phyloP scores from a whole-genome alignment of 2,113 vertebrate species.

The Crypturellus undulatus region DNA sequence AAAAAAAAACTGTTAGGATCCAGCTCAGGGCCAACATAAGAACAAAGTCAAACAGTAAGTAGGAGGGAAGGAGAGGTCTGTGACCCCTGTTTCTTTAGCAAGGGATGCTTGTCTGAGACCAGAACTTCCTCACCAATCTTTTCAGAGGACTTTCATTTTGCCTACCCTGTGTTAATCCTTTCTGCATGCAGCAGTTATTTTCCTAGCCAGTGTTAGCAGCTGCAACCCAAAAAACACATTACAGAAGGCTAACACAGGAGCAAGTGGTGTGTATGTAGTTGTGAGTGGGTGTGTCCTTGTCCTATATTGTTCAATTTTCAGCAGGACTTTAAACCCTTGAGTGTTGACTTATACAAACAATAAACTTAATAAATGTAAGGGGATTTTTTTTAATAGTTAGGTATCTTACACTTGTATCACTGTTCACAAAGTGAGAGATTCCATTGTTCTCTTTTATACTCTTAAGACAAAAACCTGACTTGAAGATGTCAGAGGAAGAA shows the following conservation, averaged over 20 bases:
- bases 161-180: fast-evolving
- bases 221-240: background rate
- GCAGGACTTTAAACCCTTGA: background rate
- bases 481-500: conserved; percentile 64
- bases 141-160: background rate
- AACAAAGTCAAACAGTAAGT: background rate
- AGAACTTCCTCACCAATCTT: background rate
- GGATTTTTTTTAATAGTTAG: background rate
- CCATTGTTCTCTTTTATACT: background rate
- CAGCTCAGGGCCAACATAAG: background rate
- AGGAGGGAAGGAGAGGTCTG: background rate
- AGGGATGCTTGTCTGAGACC: background rate
- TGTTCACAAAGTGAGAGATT: background rate
- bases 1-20: background rate
- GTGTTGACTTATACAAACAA: background rate
- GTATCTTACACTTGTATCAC: background rate
- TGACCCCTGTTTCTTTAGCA: background rate
- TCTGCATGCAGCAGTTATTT: background rate
- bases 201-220: background rate
- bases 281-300: background rate
- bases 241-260: background rate
- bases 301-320: background rate
- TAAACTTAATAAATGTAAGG: background rate
- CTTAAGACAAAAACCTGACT: background rate
- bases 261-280: background rate